Conservation (phyloP, 2,113 vertebrate genomes). For the Chaetodon trifascialis region DNA sequence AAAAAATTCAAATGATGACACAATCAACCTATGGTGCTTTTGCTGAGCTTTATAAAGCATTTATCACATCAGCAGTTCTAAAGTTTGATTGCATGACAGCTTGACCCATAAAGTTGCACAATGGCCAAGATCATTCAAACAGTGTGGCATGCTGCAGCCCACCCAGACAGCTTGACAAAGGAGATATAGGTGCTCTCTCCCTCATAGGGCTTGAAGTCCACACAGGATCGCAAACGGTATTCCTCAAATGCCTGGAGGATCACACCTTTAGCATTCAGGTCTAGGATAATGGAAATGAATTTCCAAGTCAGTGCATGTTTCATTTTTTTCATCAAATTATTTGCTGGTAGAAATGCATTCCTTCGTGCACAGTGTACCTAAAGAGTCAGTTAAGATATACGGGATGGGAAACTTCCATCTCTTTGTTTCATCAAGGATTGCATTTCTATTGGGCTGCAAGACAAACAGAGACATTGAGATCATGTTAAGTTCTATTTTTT, state of each 20-base stretch:
- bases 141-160: slow-evolving; percentile 39
- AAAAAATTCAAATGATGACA: not conserved
- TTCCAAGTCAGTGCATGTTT: not conserved
- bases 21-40: not conserved
- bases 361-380: slow-evolving; percentile 81
- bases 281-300: slow-evolving; percentile 44
- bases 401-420: slow-evolving; percentile 92
- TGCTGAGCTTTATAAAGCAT: not conserved
- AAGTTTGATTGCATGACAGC: slow-evolving; percentile 1
- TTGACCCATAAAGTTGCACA: slow-evolving; percentile 37
- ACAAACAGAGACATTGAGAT: slow-evolving; percentile 40
- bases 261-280: slow-evolving; percentile 89
- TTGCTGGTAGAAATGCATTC: not conserved
- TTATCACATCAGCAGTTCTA: not conserved
- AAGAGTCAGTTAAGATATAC: slow-evolving; percentile 89
- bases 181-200: slow-evolving; percentile 89
- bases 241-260: slow-evolving; percentile 93
- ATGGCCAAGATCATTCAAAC: not conserved
- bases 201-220: slow-evolving; percentile 95
- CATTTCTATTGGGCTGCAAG: slow-evolving; percentile 84
- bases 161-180: slow-evolving; percentile 90
- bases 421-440: slow-evolving; percentile 80
- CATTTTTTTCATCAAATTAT: not conserved
- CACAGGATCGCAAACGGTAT: slow-evolving; percentile 93
- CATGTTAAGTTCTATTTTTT: not conserved